Base-by-base conservation (phyloP, 2,113 vertebrate genomes). In the Corapipo altera region DNA sequence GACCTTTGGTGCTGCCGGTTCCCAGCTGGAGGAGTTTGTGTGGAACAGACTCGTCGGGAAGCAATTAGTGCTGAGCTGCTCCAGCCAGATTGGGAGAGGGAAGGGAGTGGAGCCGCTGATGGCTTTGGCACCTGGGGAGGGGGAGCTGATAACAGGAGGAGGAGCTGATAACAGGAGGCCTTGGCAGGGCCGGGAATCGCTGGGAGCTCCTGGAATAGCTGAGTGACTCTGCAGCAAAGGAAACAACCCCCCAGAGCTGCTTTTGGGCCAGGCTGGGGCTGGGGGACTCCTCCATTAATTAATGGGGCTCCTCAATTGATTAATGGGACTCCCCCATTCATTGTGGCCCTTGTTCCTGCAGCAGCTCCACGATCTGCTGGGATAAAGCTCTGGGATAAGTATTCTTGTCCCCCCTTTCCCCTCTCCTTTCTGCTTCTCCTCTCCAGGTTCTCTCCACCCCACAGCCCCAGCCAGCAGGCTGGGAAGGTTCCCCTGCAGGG, bases 31-130 rank as follows among this genome's bases (percentile, higher is more conserved):
- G 48, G 30, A 20, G 5, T 15, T 12, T 9, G 22, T 15, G 2
- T 33, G 55, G 12, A 18, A 37, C 51, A 39, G 32, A 70, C 46
- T 59, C 9, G 4, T 85, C 69, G 37, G 86, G 67, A 73, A 89
- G 84, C 72, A 23, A 41, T 85, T 66, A 7, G 44, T 30, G 23
- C n/a, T 41, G 54, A 12, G 24, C 59, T 54, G 75, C 32, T 64
- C 24, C 26, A 35, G 89, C 77, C 94, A 80, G 54, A 51, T 54
- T 85, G 92, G 87, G 79, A 33, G 92, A 92, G 87, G 87, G 86
- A 85, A 85, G 90, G 95, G 72, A 83, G 89, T 48, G 69, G 71
- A 80, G 90, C 88, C 88, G 78, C 86, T 95, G 87, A 75, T 92
- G 73, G 64, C 58, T 64, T 90, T 72, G 80, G 58, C 73, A 48